Evolutionary conservation across 2,888 invertebrate species (phyloP).

Genomic region (Hirtodrosophila confusa): DNA sequence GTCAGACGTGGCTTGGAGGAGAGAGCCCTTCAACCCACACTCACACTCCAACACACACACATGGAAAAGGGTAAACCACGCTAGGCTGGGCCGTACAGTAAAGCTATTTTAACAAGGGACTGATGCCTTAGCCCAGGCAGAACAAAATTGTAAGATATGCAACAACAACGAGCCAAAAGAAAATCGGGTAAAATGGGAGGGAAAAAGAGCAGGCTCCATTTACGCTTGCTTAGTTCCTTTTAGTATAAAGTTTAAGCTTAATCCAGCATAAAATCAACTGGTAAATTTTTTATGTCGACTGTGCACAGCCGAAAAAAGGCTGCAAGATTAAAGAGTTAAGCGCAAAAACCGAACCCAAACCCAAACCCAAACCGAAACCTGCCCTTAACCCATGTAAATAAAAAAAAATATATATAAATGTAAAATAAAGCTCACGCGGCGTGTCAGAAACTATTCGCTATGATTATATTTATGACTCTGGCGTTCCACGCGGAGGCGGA

Average conservation of each 20-base stretch:
- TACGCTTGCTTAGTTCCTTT: conserved; percentile 81
- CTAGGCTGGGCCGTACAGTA: conserved; percentile 49
- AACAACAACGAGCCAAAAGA: conserved; percentile 25
- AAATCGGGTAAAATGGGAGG: not conserved
- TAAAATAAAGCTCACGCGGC: conserved; percentile 42
- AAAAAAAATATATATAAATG: conserved; percentile 25
- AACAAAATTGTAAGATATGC: conserved; percentile 48
- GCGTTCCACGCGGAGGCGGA: conserved; percentile 14
- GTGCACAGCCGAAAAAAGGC: conserved; percentile 53
- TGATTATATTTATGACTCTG: conserved; percentile 62
- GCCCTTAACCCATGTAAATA: conserved; percentile 21
- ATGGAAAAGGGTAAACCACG: conserved; percentile 51
- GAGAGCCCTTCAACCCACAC: conserved; percentile 47
- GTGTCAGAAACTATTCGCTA: conserved; percentile 52
- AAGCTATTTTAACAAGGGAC: conserved; percentile 79
- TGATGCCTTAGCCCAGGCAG: conserved; percentile 24
- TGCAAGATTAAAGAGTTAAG: conserved; percentile 77
- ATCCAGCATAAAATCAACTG: conserved; percentile 81
- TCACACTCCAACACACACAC: conserved; percentile 10
- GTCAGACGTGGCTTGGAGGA: conserved; percentile 54
- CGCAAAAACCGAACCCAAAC: conserved; percentile 36
- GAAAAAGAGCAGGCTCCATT: conserved; percentile 54
- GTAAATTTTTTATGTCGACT: conserved; percentile 76
- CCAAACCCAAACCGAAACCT: conserved; percentile 17
- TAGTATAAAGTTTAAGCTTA: conserved; percentile 81